These are phyloP conservation scores for Phoeniculus purpureus DNA, from an alignment of 2,797 vertebrate species.

Conservation along the genomic window DNA sequence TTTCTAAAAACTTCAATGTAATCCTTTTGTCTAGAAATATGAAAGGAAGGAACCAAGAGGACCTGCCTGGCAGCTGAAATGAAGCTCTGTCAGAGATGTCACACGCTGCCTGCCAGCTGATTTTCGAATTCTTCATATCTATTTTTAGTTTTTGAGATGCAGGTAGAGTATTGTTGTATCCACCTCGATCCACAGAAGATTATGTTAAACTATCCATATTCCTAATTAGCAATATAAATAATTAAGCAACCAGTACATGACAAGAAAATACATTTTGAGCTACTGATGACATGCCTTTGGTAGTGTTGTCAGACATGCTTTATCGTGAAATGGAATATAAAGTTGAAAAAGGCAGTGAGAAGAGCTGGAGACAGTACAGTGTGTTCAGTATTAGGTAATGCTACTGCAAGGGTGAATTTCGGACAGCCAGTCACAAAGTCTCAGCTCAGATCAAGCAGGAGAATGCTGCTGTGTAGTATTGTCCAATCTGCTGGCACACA, in stretches of 20 bases:
- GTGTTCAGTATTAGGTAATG: neutral
- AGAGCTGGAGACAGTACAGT: neutral
- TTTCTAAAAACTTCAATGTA: neutral
- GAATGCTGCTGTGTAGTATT: neutral
- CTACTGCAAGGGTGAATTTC: neutral
- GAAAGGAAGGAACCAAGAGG: neutral
- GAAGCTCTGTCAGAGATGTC: neutral
- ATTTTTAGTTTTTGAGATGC: neutral
- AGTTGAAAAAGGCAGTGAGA: neutral
- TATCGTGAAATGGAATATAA: conserved; percentile 43
- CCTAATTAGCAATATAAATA: conserved; percentile 65
- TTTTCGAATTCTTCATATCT: neutral
- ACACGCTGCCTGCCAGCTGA: neutral
- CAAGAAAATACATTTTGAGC: conserved; percentile 61
- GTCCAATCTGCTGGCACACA: neutral
- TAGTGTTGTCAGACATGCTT: neutral
- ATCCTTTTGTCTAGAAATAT: neutral
- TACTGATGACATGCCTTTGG: conserved; percentile 21
- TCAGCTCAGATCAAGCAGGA: neutral
- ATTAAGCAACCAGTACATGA: conserved; percentile 56
- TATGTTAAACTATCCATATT: conserved; percentile 43
- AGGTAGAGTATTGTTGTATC: neutral
- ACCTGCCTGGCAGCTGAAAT: neutral
- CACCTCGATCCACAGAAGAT: conserved; percentile 12
- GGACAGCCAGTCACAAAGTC: neutral